Evolutionary conservation across 2,797 vertebrate species (phyloP).

Genomic region (Aselliscus stoliczkanus): DNA sequence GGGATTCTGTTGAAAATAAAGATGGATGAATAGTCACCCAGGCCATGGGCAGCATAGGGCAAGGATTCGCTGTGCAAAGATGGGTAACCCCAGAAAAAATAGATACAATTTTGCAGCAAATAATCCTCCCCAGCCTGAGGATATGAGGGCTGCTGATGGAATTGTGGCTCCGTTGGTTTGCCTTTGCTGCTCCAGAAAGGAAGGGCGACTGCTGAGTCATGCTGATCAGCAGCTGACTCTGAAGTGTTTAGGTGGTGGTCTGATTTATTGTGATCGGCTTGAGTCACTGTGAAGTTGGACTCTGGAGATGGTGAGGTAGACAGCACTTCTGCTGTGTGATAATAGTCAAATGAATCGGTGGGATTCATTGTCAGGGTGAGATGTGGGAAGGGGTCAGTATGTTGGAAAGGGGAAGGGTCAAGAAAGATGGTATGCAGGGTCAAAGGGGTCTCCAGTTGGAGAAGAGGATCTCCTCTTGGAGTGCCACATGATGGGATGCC

Average conservation of each 20-base stretch:
- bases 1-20: neutral
- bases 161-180: neutral
- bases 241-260: neutral
- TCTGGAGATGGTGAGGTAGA: neutral
- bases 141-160: too few relatives aligned
- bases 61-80: conserved; percentile 12
- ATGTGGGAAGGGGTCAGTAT: neutral
- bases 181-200: neutral
- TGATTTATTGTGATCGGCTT: neutral
- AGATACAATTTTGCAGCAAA: neutral
- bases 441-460: neutral
- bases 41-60: neutral
- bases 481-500: neutral
- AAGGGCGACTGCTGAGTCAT: neutral
- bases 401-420: neutral
- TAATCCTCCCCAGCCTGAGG: neutral
- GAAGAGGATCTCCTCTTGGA: neutral
- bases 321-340: neutral
- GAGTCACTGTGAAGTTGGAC: neutral
- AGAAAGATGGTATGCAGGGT: neutral
- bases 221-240: fast-evolving
- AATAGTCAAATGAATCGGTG: neutral
- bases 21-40: neutral
- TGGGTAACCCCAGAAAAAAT: conserved; percentile 21
- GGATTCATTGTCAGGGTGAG: neutral